Evolutionary conservation across 1,140 invertebrate species (phyloP).

Genomic region (Aphaenogaster ashmeadi): DNA sequence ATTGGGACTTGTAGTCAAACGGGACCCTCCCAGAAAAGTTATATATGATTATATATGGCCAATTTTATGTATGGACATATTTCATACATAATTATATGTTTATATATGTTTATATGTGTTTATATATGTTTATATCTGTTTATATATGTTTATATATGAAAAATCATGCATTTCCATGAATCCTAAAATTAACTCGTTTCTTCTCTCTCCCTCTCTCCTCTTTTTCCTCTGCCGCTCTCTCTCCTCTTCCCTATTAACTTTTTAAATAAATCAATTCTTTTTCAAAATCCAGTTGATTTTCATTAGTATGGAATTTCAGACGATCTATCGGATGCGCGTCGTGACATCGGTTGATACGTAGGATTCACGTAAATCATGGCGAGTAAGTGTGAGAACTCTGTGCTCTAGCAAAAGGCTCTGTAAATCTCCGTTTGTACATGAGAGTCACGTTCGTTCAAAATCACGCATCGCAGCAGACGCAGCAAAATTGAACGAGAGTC

Average conservation of each 20-base stretch:
- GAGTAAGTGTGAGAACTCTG: not conserved
- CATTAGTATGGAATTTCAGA: not conserved
- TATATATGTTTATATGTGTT: too few relatives aligned
- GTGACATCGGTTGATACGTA: not conserved
- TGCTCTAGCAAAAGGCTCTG: not conserved
- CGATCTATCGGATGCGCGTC: not conserved
- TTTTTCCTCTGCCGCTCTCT: not conserved
- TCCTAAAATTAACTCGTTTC: not conserved
- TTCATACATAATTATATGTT: too few relatives aligned
- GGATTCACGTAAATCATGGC: not conserved
- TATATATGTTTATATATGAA: too few relatives aligned
- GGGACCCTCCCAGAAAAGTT: too few relatives aligned
- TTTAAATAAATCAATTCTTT: not conserved
- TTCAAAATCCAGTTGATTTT: not conserved
- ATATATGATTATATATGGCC: too few relatives aligned
- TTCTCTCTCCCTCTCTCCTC: too few relatives aligned
- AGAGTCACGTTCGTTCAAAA: constrained; percentile 17
- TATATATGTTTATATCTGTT: too few relatives aligned
- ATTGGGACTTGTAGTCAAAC: too few relatives aligned
- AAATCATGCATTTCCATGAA: not conserved
- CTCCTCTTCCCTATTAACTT: not conserved
- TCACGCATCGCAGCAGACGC: not conserved
- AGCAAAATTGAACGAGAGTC: not conserved
- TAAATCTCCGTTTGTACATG: constrained; percentile 22
- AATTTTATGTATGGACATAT: too few relatives aligned